Base-by-base conservation (phyloP, 1,140 invertebrate genomes). In the Drosophila jambulina region DNA sequence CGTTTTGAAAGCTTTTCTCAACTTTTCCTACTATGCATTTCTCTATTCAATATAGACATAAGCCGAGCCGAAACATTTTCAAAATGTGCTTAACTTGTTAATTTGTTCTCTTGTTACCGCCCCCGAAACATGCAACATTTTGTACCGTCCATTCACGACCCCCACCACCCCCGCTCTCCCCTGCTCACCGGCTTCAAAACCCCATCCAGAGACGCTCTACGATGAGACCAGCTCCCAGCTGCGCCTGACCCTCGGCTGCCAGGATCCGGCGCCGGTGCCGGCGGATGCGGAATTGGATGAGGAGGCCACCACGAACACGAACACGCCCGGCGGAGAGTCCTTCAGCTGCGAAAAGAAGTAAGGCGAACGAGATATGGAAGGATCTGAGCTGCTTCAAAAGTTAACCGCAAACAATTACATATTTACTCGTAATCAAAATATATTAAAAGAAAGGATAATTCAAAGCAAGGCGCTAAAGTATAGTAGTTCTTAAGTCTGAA, bases 61-160 rank as follows among this genome's bases (percentile, higher is more conserved):
- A 85, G 78, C 64, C 69, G 36, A 54, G n/a, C 25, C 46, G 45
- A 60, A 27, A 61, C 48, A 21, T 57, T 80, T 80, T 63, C 64
- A 75, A 87, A 78, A 83, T 68, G 79, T 87, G 75, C 82, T 80
- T 65, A 91, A 91, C 71, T 81, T 91, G 74, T 70, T 81, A 75
- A 78, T 91, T 78, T 91, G 53, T 91, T 81, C 83, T 91, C 71
- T 83, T 87, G 63, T 91, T 86, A 91, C 65, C 75, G 63, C 63
- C 79, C 46, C 60, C 58, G 27, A 77, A 75, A 80, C 82, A 91
- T 84, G 80, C 84, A 82, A 85, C 69, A 78, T 72, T 61, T 75
- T 80, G 58, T 69, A 65, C 75, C 80, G 75, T 83, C 80, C 65
- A 76, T 63, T 67, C 48, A 64, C 63, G 53, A 53, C 60, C 60